Evolutionary conservation across 1,140 invertebrate genomes (phyloP), one percentile per base, ranked within the genome.

Genomic region (Philaenus spumarius): DNA sequence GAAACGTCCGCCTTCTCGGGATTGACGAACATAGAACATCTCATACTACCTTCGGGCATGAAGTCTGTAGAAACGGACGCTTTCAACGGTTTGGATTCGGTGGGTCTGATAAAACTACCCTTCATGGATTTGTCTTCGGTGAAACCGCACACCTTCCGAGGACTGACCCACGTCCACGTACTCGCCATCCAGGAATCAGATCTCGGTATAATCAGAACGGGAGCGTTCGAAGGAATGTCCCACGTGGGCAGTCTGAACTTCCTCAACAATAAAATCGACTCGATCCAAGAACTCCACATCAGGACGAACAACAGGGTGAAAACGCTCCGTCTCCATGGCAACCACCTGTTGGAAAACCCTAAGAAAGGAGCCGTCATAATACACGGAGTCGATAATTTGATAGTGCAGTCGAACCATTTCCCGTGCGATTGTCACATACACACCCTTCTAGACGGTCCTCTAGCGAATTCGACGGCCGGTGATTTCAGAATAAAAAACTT

Each of bases 391-490:
- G 80, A 81, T 43, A 78, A 79, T 34, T 67, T 90, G 23, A 82
- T 81, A 63, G 81, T 88, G 47, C 73, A 80, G 6, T 79, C 81
- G 5, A 92, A 92, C 70, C 87, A 90, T 67, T 87, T 91, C 66
- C 88, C 89, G 0, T 92, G 89, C 67, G 88, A 90, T 69, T 92
- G 88, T 62, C 86, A 87, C 59, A 79, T 86, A 3, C 83, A 87
- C 63, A 82, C 85, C 35, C 77, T 90, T 9, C 72, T 89, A 11
- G 80, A 83, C 22, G 86, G 86, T 47, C 83, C 86, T 12, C 75
- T 90, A 48, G 83, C n/a, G n/a, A 80, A 87, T 64, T 81, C 81
- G 1, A 78, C 80, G 14, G 65, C 73, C 24, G 73, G 73, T 37
- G 81, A 86, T 23, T 90, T 92, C 66, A 78, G 82, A 14, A 75